Evolutionary conservation across 1,140 invertebrate species (phyloP).

Genomic region (Hycleus cichorii): DNA sequence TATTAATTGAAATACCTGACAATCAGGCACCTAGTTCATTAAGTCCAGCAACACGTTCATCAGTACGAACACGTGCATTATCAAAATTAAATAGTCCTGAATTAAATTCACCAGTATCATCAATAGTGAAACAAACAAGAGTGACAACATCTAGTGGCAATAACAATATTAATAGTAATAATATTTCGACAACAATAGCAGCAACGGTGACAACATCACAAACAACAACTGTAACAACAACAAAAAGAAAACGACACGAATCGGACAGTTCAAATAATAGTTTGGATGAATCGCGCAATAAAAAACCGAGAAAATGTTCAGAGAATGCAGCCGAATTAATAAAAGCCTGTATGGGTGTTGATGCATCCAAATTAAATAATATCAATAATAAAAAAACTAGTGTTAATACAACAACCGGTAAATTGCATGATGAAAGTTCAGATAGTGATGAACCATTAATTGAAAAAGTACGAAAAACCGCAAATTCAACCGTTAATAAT

Average conservation of each 20-base stretch:
- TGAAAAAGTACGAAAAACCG: conserved; percentile 55
- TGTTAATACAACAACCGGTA: conserved; percentile 11
- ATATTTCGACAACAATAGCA: not conserved
- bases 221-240: conserved; percentile 28
- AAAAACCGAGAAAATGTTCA: conserved; percentile 53
- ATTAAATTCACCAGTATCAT: conserved; percentile 43
- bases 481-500: conserved; percentile 24
- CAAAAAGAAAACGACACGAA: conserved; percentile 66
- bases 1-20: conserved; percentile 68
- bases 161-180: not conserved
- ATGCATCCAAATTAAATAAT: conserved; percentile 36
- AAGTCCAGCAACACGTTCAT: conserved; percentile 37
- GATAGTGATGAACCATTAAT: conserved; percentile 74
- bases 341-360: conserved; percentile 60
- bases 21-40: conserved; percentile 29
- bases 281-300: conserved; percentile 42
- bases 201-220: conserved; percentile 13
- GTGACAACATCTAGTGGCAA: no score
- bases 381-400: conserved; percentile 17
- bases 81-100: conserved; percentile 66
- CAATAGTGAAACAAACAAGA: no score
- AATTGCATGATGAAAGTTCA: conserved; percentile 51
- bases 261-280: conserved; percentile 65
- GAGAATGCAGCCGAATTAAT: conserved; percentile 61
- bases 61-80: conserved; percentile 58